A percentile compares a stretch with the other conserved stretches of the same genome.
Conservation (phyloP, 64 coral and sea anemone genomes). For the Catalaphyllia jardinei region DNA sequence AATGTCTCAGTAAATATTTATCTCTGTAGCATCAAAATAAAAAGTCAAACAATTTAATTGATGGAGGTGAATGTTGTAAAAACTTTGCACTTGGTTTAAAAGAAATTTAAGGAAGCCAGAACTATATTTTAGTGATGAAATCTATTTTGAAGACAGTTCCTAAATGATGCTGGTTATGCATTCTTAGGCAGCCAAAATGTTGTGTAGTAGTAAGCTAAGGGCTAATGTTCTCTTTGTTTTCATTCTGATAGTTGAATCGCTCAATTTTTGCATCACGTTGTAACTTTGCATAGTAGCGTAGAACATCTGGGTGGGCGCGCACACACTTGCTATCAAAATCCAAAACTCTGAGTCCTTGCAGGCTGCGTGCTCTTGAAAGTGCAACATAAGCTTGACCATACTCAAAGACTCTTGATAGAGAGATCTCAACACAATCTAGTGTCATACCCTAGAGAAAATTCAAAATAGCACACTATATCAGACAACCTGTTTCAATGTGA, state of each 20-base stretch:
- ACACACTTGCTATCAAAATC: slow-evolving; percentile 96
- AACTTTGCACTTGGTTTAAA: too few species aligned
- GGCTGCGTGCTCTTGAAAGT: slow-evolving; percentile 86
- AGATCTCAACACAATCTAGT: slow-evolving; percentile 98
- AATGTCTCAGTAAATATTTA: too few species aligned
- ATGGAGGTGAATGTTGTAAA: too few species aligned
- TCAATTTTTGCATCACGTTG: slow-evolving; percentile 62
- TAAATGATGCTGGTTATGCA: too few species aligned
- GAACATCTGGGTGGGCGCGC: slow-evolving; percentile 87
- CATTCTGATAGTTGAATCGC: slow-evolving; percentile 31
- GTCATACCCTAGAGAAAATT: slow-evolving; percentile 88
- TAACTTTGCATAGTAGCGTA: slow-evolving; percentile 80
- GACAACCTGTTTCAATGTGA: not conserved
- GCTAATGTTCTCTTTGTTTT: slow-evolving; percentile 44
- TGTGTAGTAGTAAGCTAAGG: not conserved
- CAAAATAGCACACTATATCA: not conserved
- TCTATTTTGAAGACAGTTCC: too few species aligned
- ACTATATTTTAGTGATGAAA: too few species aligned
- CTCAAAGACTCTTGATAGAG: slow-evolving; percentile 95
- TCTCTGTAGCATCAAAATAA: too few species aligned
- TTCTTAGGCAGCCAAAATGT: too few species aligned
- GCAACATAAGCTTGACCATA: slow-evolving; percentile 98
- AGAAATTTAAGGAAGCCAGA: too few species aligned
- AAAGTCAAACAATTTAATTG: too few species aligned
- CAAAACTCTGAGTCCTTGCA: slow-evolving; percentile 84